These are phyloP conservation scores for Drosophila tripunctata DNA, from an alignment of 2,888 invertebrate species.

Conservation along the genomic window DNA sequence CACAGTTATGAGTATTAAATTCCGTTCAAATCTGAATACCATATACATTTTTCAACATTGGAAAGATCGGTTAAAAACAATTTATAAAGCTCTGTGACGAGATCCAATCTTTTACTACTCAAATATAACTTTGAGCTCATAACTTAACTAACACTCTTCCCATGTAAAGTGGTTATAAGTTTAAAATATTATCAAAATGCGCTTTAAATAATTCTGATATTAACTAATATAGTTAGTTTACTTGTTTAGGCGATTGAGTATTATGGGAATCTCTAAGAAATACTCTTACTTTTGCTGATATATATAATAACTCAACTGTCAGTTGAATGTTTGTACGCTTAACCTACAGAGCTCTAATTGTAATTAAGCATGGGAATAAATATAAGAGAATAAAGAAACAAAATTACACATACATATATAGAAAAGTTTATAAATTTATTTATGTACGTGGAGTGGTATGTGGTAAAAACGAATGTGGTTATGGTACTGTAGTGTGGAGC, in stretches of 20 bases:
- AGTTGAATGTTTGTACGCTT: conserved; percentile 26
- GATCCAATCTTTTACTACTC: too few relatives aligned
- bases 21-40: too few relatives aligned
- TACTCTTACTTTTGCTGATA: conserved; percentile 42
- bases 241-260: not conserved
- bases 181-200: not conserved
- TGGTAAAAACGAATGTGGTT: conserved; percentile 43
- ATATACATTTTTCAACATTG: too few relatives aligned
- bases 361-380: conserved; percentile 73
- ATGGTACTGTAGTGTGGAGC: not conserved
- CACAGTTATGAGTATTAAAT: too few relatives aligned
- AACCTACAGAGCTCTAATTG: conserved; percentile 66
- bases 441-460: conserved; percentile 43
- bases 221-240: not conserved
- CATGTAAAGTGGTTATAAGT: too few relatives aligned
- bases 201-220: not conserved
- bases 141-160: too few relatives aligned
- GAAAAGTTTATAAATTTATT: conserved; percentile 4
- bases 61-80: too few relatives aligned
- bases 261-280: not conserved
- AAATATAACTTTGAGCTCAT: too few relatives aligned
- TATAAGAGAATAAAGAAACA: conserved; percentile 7
- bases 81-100: too few relatives aligned
- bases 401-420: not conserved
- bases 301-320: conserved; percentile 13